Evolutionary conservation across 2,888 invertebrate genomes (phyloP).

Genomic region (Hypercompe scribonia): DNA sequence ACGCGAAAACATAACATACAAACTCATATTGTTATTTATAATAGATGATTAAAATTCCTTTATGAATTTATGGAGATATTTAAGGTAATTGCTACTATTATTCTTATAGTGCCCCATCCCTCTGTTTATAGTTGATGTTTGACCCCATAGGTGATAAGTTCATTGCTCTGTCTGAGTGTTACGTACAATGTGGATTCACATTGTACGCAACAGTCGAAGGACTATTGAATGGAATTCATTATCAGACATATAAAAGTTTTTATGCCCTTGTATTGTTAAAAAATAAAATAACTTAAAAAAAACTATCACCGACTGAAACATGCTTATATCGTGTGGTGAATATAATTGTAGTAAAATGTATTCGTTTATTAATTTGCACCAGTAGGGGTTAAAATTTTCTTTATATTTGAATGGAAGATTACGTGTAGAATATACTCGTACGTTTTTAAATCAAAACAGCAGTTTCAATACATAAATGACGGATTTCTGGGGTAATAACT

Average conservation of each 20-base stretch:
- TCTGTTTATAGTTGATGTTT: slow-evolving; percentile 28
- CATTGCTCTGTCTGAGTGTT: slow-evolving; percentile 20
- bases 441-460: too few relatives aligned
- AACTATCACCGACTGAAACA: background rate
- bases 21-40: background rate
- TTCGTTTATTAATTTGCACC: too few relatives aligned
- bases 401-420: too few relatives aligned
- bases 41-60: background rate
- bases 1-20: too few relatives aligned
- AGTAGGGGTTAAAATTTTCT: too few relatives aligned
- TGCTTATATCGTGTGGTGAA: background rate
- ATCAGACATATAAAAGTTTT: background rate
- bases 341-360: too few relatives aligned
- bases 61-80: slow-evolving; percentile 1
- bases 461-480: too few relatives aligned
- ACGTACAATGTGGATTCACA: background rate
- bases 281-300: background rate
- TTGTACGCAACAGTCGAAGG: too few relatives aligned
- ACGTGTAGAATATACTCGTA: too few relatives aligned
- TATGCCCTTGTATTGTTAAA: background rate
- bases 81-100: slow-evolving; percentile 7
- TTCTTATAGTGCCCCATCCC: slow-evolving; percentile 13
- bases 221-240: slow-evolving; percentile 12
- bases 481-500: too few relatives aligned
- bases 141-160: slow-evolving; percentile 29